Conservation (phyloP, 2,888 invertebrate species). For the Labia minor region DNA sequence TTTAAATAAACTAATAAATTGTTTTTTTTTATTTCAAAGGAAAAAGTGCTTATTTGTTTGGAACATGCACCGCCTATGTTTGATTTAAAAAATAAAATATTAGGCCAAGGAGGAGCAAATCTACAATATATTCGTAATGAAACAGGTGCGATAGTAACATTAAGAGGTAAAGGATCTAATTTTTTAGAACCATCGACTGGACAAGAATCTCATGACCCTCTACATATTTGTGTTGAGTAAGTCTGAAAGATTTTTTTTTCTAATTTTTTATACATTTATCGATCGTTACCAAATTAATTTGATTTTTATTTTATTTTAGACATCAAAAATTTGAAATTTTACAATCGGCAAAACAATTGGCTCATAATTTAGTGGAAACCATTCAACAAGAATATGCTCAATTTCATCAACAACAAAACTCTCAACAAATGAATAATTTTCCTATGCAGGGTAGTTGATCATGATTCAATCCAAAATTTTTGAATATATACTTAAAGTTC, state of each 20-base stretch:
- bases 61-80: slow-evolving; percentile 66
- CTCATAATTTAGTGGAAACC: slow-evolving; percentile 68
- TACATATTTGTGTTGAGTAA: slow-evolving; percentile 64
- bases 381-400: slow-evolving; percentile 47
- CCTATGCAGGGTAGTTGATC: slow-evolving; percentile 19
- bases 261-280: not conserved
- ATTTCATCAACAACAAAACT: slow-evolving; percentile 38
- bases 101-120: slow-evolving; percentile 60
- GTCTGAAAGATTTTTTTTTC: slow-evolving; percentile 27
- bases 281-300: not conserved
- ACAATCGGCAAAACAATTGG: slow-evolving; percentile 57
- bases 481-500: slow-evolving; percentile 18
- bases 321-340: slow-evolving; percentile 59
- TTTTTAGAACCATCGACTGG: slow-evolving; percentile 46
- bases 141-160: slow-evolving; percentile 63
- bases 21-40: slow-evolving; percentile 35
- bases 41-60: slow-evolving; percentile 65
- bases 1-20: too few relatives aligned
- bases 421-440: slow-evolving; percentile 27
- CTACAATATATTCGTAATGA: slow-evolving; percentile 66
- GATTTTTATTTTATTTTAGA: slow-evolving; percentile 34
- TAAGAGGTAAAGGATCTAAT: slow-evolving; percentile 57
- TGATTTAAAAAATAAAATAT: slow-evolving; percentile 61
- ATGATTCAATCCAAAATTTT: not conserved
- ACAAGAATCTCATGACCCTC: slow-evolving; percentile 54